phyloP scores from a whole-genome alignment of 2,113 vertebrate genomes.

The Emydura subglobosa region DNA sequence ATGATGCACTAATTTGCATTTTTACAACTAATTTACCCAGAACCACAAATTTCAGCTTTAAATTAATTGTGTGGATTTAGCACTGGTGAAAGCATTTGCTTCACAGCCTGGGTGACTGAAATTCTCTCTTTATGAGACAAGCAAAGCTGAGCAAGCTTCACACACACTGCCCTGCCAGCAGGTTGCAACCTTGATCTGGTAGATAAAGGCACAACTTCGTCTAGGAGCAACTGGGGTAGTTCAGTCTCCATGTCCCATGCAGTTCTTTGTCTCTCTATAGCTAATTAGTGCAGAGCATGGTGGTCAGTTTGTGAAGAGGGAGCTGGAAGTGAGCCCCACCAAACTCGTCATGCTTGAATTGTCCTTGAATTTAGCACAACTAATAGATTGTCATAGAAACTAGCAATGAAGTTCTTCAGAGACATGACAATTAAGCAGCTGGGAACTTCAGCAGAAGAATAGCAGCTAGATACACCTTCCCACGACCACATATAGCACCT shows the following conservation, averaged over 20 bases:
- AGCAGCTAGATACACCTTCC: not conserved
- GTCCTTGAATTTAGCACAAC: not conserved
- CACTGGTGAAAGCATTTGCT: slow-evolving; percentile 10
- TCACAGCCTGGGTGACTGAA: slow-evolving; percentile 48
- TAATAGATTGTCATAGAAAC: not conserved
- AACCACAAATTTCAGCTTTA: slow-evolving; percentile 65
- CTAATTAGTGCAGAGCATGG: not conserved
- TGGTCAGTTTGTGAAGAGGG: not conserved
- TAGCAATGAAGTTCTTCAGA: not conserved
- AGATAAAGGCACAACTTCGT: slow-evolving; percentile 3
- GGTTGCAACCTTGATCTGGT: slow-evolving; percentile 1
- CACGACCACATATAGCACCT: not conserved
- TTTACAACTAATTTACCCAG: slow-evolving; percentile 42
- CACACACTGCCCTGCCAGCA: slow-evolving; percentile 19
- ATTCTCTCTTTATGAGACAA: slow-evolving; percentile 38
- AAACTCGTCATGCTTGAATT: not conserved
- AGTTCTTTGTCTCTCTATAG: not conserved
- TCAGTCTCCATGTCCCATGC: not conserved
- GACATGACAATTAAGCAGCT: not conserved
- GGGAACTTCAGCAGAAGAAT: not conserved
- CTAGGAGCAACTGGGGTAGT: not conserved
- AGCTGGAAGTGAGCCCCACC: not conserved
- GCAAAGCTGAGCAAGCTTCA: slow-evolving; percentile 28
- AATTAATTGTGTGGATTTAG: slow-evolving; percentile 60
- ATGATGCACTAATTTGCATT: slow-evolving; percentile 45